Conservation (phyloP, 2,888 invertebrate species). For the Mermis nigrescens region DNA sequence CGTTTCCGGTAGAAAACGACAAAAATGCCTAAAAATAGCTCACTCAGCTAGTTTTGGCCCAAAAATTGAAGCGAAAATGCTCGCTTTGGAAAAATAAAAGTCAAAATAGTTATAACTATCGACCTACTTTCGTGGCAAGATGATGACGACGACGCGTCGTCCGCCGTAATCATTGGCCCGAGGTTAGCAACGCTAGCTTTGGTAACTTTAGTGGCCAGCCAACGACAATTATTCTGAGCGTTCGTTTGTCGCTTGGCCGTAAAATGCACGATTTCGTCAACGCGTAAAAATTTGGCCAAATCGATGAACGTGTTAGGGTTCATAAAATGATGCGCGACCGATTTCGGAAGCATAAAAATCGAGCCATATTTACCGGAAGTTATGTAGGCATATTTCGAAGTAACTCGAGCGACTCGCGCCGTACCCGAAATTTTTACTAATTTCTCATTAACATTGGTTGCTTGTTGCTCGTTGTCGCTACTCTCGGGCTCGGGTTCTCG, state of each 20-base stretch:
- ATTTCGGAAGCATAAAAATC: background rate
- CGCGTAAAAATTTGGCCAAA: constrained; percentile 1
- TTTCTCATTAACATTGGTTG: too few relatives aligned
- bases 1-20: too few relatives aligned
- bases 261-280: constrained; percentile 4
- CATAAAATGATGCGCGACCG: background rate
- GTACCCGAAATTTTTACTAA: background rate
- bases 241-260: background rate
- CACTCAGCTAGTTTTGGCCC: too few relatives aligned
- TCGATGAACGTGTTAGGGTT: background rate
- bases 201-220: background rate
- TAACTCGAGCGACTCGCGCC: background rate
- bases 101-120: too few relatives aligned
- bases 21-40: too few relatives aligned
- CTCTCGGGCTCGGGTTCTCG: too few relatives aligned
- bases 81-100: background rate
- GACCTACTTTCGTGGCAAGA: too few relatives aligned
- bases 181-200: background rate
- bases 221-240: constrained; percentile 3
- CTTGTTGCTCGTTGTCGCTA: too few relatives aligned
- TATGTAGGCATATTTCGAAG: background rate
- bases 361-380: background rate
- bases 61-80: background rate
- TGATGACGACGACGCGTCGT: too few relatives aligned
- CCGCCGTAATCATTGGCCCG: background rate